These are phyloP conservation scores for Ceyx erithaca DNA, from an alignment of 2,797 vertebrate species.

Conservation along the genomic window DNA sequence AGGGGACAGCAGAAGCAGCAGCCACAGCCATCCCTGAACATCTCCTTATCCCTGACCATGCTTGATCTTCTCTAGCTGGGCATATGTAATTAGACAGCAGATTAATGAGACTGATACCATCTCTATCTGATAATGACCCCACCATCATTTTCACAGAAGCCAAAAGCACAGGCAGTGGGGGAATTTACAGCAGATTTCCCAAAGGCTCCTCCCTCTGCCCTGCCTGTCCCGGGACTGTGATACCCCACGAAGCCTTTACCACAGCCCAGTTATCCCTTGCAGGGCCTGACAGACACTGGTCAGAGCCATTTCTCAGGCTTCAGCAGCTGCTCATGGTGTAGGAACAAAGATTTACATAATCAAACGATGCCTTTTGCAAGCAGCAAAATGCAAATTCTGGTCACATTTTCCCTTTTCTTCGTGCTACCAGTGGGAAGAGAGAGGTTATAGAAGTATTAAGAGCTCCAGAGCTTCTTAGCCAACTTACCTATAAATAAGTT, in stretches of 20 bases:
- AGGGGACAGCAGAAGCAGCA: not conserved
- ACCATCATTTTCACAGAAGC: not conserved
- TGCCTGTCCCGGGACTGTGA: accelerated
- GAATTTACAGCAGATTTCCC: not conserved
- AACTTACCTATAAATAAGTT: not conserved
- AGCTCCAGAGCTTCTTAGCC: not conserved
- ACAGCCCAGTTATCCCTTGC: not conserved
- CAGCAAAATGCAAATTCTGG: not conserved
- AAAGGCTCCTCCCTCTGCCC: accelerated
- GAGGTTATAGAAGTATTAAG: not conserved
- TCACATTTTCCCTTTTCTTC: accelerated
- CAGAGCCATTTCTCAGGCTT: not conserved
- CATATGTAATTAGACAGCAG: not conserved
- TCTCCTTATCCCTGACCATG: not conserved
- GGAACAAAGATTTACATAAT: not conserved
- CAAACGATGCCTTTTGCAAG: not conserved
- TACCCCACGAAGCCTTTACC: not conserved
- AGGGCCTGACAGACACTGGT: not conserved
- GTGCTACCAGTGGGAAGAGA: not conserved
- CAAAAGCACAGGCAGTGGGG: not conserved
- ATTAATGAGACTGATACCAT: not conserved
- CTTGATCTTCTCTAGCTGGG: not conserved
- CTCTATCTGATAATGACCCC: not conserved
- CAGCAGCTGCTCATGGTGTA: not conserved
- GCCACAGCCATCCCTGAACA: not conserved